Evolutionary conservation across 2,113 vertebrate species (phyloP).

Genomic region (Acrocephalus arundinaceus): DNA sequence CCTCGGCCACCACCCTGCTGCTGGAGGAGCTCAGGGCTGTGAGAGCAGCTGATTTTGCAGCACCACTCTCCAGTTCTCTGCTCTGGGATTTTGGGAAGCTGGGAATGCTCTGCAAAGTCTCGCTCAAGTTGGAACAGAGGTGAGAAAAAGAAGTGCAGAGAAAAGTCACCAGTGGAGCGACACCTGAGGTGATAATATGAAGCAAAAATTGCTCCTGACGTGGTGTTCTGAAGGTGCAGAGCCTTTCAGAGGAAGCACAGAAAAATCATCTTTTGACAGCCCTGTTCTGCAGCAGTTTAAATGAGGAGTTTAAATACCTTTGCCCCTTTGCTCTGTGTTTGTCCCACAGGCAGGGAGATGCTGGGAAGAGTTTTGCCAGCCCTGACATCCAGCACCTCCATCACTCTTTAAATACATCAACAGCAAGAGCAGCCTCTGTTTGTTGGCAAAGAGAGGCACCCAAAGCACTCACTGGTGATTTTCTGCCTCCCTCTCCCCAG

Average conservation of each 20-base stretch:
- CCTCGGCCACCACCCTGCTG: background rate
- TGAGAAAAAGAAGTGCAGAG: background rate
- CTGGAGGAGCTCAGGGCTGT: background rate
- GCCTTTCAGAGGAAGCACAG: background rate
- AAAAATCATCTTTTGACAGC: background rate
- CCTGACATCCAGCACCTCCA: background rate
- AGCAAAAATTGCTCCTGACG: background rate
- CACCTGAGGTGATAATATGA: conserved; percentile 20
- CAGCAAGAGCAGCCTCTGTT: background rate
- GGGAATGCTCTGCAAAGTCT: background rate
- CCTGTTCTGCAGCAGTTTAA: background rate
- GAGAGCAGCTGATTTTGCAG: background rate
- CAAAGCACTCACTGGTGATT: background rate
- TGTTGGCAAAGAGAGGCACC: background rate
- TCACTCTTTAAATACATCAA: accelerated
- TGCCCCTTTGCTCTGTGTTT: background rate
- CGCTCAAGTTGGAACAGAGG: background rate
- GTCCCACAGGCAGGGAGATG: background rate
- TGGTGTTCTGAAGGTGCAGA: background rate
- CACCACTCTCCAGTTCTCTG: background rate
- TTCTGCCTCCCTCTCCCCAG: background rate
- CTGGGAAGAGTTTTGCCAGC: background rate
- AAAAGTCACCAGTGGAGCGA: background rate
- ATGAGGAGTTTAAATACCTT: background rate
- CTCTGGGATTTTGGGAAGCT: background rate